These are phyloP conservation scores for Myiozetetes cayanensis DNA, from an alignment of 2,113 vertebrate genomes.

Conservation along the genomic window DNA sequence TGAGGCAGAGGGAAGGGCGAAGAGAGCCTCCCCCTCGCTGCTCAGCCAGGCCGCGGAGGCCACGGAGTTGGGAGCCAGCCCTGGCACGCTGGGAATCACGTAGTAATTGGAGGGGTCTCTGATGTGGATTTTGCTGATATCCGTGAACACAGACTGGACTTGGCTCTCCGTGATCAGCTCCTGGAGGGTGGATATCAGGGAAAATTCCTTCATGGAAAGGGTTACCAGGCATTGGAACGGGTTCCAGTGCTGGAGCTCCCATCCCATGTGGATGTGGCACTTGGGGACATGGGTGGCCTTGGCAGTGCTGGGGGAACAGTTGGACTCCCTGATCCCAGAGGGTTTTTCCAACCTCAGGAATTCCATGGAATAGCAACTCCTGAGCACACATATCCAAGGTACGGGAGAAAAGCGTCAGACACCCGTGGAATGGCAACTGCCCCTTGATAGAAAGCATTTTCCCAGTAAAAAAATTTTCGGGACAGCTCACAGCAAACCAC, in stretches of 20 bases:
- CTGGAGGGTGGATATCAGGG: constrained; percentile 47
- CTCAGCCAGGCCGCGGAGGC: constrained; percentile 84
- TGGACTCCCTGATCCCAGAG: background rate
- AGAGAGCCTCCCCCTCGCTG: constrained; percentile 85
- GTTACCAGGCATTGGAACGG: background rate
- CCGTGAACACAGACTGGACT: constrained; percentile 92
- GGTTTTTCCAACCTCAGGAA: background rate
- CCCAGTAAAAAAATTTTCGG: fast-evolving
- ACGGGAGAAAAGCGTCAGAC: background rate
- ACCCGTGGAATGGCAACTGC: fast-evolving
- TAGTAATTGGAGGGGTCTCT: constrained; percentile 81
- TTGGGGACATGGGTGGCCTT: background rate
- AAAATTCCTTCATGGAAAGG: background rate
- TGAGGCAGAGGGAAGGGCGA: constrained; percentile 81
- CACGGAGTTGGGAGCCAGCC: constrained; percentile 64
- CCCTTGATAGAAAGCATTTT: background rate
- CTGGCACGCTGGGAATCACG: constrained; percentile 75
- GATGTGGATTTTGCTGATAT: constrained; percentile 86
- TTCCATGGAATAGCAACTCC: background rate
- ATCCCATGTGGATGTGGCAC: fast-evolving
- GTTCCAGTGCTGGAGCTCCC: background rate
- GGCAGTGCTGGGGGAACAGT: background rate
- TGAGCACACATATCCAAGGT: background rate
- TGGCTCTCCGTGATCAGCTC: constrained; percentile 88
- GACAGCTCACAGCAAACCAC: background rate